phyloP scores from a whole-genome alignment of 2,797 vertebrate species.

The Numenius phaeopus region DNA sequence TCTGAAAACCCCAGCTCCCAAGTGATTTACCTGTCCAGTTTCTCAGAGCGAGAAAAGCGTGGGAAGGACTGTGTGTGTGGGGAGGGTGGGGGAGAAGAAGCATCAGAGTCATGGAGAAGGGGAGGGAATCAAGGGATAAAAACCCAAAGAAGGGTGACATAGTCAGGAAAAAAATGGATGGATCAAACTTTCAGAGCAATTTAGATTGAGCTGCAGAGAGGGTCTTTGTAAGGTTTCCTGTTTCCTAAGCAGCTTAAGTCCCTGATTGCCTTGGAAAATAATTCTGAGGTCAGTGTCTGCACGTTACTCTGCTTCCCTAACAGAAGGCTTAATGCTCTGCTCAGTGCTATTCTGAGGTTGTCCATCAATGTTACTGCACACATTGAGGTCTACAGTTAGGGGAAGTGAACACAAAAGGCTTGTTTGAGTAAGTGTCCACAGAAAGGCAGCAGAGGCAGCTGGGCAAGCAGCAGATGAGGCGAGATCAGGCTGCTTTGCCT shows the following conservation, averaged over 20 bases:
- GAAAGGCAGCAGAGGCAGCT: not conserved
- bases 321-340: not conserved
- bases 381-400: not conserved
- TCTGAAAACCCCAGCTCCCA: not conserved
- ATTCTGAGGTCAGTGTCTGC: not conserved
- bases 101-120: not conserved
- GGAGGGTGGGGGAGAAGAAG: not conserved
- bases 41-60: not conserved
- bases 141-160: not conserved
- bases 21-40: not conserved
- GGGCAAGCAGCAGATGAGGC: not conserved
- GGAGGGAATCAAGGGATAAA: not conserved
- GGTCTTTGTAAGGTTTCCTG: not conserved
- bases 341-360: not conserved
- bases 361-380: not conserved
- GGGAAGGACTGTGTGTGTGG: not conserved
- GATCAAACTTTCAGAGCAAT: not conserved
- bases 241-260: not conserved
- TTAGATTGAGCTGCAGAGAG: not conserved
- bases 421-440: not conserved
- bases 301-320: not conserved
- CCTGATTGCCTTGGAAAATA: not conserved
- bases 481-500: not conserved
- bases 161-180: not conserved
- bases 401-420: not conserved